Percentiles rank a stretch among this genome's conserved stretches.
These are phyloP conservation scores for Zaprionus nigranus DNA, from an alignment of 1,140 invertebrate genomes.

Conservation along the genomic window DNA sequence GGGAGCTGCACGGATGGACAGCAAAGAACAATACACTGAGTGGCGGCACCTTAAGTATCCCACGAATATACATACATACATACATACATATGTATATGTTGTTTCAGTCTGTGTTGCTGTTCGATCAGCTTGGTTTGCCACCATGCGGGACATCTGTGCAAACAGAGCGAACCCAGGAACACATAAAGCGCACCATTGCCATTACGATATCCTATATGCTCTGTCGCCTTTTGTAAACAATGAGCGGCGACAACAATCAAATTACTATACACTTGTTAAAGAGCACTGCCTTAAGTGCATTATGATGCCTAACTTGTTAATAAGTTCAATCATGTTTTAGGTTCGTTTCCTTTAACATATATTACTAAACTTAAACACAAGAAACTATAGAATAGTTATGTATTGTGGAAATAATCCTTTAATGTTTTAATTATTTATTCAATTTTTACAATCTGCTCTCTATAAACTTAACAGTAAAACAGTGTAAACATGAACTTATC, in stretches of 20 bases:
- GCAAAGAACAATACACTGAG: neutral
- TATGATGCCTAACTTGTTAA: neutral
- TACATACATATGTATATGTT: neutral
- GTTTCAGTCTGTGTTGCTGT: neutral
- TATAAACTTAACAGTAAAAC: too few species aligned
- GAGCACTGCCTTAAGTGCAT: neutral
- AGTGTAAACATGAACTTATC: too few species aligned
- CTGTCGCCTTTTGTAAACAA: neutral
- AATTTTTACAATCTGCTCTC: too few species aligned
- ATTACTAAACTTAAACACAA: neutral
- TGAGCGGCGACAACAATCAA: neutral
- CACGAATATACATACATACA: neutral
- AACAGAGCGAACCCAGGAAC: constrained; percentile 1
- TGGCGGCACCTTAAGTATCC: neutral
- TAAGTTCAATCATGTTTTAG: neutral
- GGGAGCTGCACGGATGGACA: neutral
- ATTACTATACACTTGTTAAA: neutral
- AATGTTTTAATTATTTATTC: too few species aligned
- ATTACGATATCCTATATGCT: neutral
- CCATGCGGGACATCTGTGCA: constrained; percentile 8
- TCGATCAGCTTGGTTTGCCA: constrained; percentile 8
- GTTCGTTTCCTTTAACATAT: neutral
- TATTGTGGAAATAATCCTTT: too few species aligned
- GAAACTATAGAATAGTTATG: neutral
- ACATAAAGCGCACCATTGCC: neutral